phyloP scores from a whole-genome alignment of 2,797 vertebrate genomes.

The Chrysocyon brachyurus region DNA sequence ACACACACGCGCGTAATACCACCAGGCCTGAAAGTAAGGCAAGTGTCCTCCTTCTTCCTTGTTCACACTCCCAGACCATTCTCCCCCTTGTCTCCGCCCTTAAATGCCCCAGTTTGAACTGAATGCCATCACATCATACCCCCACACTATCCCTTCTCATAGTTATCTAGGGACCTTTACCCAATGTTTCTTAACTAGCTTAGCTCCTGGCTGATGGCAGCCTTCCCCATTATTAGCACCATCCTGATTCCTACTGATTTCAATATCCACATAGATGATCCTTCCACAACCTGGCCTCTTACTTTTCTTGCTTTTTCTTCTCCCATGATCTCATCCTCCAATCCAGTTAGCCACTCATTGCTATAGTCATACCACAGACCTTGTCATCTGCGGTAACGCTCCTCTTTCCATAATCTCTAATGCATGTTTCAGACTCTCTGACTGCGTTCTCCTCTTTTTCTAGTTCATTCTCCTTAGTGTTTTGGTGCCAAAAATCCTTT shows the following conservation, averaged over 20 bases:
- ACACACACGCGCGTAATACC: neutral
- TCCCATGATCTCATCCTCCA: neutral
- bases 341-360: neutral
- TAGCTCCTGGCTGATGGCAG: neutral
- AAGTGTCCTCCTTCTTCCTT: neutral
- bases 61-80: neutral
- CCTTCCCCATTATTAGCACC: neutral
- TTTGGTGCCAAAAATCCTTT: neutral
- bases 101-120: neutral
- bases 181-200: neutral
- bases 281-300: neutral
- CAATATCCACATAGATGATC: neutral
- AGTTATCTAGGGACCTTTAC: neutral
- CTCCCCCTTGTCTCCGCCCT: neutral
- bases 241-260: neutral
- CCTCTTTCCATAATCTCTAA: neutral
- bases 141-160: neutral
- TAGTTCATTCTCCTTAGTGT: constrained; percentile 1
- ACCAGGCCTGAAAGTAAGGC: neutral
- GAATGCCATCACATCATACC: neutral
- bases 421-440: neutral
- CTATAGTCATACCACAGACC: neutral
- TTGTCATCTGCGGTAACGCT: neutral
- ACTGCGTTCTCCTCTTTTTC: neutral
- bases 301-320: neutral